A percentile compares a stretch with the other conserved stretches of the same genome.
phyloP scores from a whole-genome alignment of 2,888 invertebrate genomes.

The Hypomecis punctinalis region DNA sequence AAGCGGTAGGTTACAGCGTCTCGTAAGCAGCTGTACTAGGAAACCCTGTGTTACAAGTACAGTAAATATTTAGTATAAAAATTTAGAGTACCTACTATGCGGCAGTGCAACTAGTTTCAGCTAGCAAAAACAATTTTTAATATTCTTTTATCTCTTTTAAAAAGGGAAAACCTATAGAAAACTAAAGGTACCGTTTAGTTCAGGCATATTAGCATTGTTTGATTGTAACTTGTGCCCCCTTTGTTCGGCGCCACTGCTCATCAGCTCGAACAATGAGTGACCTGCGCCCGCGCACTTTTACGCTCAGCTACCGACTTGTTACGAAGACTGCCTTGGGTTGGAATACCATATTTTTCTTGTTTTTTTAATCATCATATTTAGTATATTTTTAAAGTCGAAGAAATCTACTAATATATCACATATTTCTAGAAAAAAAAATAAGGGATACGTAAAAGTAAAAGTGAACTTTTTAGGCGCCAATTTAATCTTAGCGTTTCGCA shows the following conservation, averaged over 20 bases:
- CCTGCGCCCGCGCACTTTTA: conserved; percentile 68
- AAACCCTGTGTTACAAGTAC: too few relatives aligned
- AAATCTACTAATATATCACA: too few relatives aligned
- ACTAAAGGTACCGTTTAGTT: conserved; percentile 34
- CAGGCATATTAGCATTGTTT: conserved; percentile 45
- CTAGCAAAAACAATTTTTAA: neutral
- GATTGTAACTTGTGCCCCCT: conserved; percentile 57
- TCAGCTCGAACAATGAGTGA: conserved; percentile 64
- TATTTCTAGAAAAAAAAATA: too few relatives aligned
- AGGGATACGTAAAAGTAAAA: too few relatives aligned
- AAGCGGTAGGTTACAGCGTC: too few relatives aligned
- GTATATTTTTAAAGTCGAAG: neutral
- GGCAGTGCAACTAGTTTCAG: too few relatives aligned
- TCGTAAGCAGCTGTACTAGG: too few relatives aligned
- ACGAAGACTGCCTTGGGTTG: conserved; percentile 19
- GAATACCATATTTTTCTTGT: conserved; percentile 1
- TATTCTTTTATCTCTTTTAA: conserved; percentile 13
- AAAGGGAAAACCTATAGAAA: conserved; percentile 24
- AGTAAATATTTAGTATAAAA: too few relatives aligned
- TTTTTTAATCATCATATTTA: neutral
- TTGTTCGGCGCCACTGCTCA: conserved; percentile 58
- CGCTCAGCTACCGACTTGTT: conserved; percentile 53
- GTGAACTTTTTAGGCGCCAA: too few relatives aligned
- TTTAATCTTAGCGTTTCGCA: too few relatives aligned
- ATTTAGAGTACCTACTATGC: too few relatives aligned